A percentile compares a stretch with the other conserved stretches of the same genome.
phyloP scores from a whole-genome alignment of 2,888 invertebrate genomes.

The Epinotia demarniana region DNA sequence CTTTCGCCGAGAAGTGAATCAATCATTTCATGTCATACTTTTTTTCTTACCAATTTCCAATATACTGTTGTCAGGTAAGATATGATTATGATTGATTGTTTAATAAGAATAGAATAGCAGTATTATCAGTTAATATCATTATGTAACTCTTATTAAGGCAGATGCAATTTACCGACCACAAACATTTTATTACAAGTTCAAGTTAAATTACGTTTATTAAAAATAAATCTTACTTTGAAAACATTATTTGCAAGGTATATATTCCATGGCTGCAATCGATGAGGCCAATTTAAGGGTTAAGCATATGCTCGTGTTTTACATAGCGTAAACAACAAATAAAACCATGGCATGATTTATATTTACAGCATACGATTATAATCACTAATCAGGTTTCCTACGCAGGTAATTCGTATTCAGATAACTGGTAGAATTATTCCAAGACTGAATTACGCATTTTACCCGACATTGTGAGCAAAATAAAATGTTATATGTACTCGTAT shows the following conservation, averaged over 20 bases:
- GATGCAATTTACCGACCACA: too few relatives aligned
- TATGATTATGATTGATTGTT: conserved; percentile 2
- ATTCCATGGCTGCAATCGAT: too few relatives aligned
- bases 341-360: not conserved
- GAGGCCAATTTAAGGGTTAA: not conserved
- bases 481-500: conserved; percentile 29
- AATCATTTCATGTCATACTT: conserved; percentile 10
- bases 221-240: too few relatives aligned
- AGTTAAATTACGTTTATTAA: too few relatives aligned
- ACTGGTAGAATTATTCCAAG: conserved; percentile 20
- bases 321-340: not conserved
- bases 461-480: conserved; percentile 30
- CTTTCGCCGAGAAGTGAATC: conserved; percentile 15
- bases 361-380: not conserved
- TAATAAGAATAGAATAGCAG: conserved; percentile 12
- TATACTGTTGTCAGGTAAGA: conserved; percentile 5
- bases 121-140: not conserved
- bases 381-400: conserved; percentile 22
- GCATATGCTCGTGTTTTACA: not conserved
- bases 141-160: too few relatives aligned
- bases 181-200: too few relatives aligned
- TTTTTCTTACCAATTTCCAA: conserved; percentile 4
- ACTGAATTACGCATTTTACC: conserved; percentile 18
- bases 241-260: too few relatives aligned
- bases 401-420: conserved; percentile 27